phyloP scores from a whole-genome alignment of 2,113 vertebrate genomes.

The Pipra filicauda region DNA sequence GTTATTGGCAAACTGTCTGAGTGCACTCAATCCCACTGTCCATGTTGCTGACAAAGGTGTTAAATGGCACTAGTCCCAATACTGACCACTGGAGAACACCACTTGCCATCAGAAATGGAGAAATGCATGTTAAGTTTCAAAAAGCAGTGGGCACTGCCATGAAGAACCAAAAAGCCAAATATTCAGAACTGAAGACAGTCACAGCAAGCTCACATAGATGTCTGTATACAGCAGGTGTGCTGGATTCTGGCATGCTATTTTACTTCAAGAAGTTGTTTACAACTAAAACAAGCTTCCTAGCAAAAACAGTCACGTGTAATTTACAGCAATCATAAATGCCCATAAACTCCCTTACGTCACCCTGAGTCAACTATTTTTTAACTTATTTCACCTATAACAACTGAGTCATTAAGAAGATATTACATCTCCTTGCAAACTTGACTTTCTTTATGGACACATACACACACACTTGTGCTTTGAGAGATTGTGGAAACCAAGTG shows the following conservation, averaged over 20 bases:
- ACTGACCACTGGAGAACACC: background rate
- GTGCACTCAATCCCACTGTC: background rate
- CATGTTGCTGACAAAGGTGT: accelerated
- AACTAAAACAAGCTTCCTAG: background rate
- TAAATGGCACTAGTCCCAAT: background rate
- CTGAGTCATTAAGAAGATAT: background rate
- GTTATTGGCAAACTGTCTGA: background rate
- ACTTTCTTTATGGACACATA: background rate
- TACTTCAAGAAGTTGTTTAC: background rate
- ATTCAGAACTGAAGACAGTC: background rate
- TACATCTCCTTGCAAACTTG: background rate
- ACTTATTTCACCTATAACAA: background rate
- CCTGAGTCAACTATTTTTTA: background rate
- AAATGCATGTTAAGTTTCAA: background rate
- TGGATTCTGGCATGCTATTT: background rate
- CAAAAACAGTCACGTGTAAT: background rate
- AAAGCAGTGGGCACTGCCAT: background rate
- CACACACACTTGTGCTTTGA: background rate
- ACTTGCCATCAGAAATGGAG: background rate
- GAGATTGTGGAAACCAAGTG: background rate
- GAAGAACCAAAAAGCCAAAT: background rate
- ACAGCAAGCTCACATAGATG: accelerated
- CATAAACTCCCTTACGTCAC: background rate
- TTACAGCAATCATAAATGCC: background rate
- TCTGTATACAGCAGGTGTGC: background rate